phyloP scores from a whole-genome alignment of 2,113 vertebrate species.

The Megatriorchis doriae region DNA sequence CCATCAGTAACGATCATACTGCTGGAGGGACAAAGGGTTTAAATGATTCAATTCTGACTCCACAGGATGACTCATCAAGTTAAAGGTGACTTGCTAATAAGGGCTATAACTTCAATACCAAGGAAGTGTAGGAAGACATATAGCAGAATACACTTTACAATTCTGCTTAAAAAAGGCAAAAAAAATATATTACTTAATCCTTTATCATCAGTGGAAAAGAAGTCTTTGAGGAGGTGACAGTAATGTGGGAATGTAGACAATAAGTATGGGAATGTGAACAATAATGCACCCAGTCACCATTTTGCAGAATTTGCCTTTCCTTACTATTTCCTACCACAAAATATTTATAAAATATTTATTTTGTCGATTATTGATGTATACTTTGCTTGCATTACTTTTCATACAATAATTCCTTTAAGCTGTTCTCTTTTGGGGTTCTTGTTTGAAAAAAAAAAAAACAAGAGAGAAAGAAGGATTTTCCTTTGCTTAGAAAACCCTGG shows the following conservation, averaged over 20 bases:
- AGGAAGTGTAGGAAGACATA: background rate
- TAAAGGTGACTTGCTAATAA: background rate
- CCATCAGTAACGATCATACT: background rate
- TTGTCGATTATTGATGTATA: background rate
- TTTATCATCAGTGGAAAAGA: background rate
- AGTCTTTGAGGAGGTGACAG: background rate
- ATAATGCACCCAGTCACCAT: background rate
- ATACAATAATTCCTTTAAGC: background rate
- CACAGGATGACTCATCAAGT: background rate
- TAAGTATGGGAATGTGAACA: background rate
- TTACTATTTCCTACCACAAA: background rate
- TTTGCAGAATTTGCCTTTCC: background rate
- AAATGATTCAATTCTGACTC: background rate
- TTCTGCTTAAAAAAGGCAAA: background rate
- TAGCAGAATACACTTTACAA: background rate
- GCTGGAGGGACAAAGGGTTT: background rate
- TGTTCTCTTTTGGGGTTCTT: background rate
- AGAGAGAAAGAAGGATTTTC: background rate
- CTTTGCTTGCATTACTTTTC: background rate
- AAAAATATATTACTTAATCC: background rate
- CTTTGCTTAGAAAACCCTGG: background rate
- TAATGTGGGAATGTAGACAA: background rate
- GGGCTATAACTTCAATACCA: background rate
- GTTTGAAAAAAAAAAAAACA: background rate
- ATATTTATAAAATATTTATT: background rate